A percentile compares a stretch with the other conserved stretches of the same genome.
phyloP scores from a whole-genome alignment of 37 sponge, comb jelly and placozoan species.

The Tethya wilhelma region DNA sequence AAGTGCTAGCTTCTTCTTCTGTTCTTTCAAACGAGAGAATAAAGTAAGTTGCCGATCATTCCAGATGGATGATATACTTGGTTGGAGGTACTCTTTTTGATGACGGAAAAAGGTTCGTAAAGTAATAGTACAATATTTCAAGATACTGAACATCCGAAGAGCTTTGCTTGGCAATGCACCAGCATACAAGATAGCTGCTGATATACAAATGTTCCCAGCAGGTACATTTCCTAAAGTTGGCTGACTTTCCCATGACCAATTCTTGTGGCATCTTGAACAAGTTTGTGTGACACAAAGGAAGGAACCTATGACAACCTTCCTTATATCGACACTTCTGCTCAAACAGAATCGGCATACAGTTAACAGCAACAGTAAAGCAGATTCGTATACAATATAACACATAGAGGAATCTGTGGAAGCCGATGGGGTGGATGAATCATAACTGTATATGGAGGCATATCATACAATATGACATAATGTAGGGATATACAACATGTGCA shows the following conservation, averaged over 20 bases:
- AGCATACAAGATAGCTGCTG: no score
- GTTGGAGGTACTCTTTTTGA: conserved; percentile 28
- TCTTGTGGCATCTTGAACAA: no score
- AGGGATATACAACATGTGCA: no score
- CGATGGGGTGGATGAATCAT: neutral
- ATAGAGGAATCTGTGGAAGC: neutral
- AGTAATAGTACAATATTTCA: conserved; percentile 17
- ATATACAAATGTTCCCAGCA: no score
- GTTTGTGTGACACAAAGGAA: no score
- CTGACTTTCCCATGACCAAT: no score
- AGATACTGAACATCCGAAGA: conserved; percentile 12
- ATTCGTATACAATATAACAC: neutral
- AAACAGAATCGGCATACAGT: no score
- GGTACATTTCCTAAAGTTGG: no score
- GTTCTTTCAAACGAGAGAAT: neutral
- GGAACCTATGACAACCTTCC: no score
- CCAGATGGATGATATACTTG: conserved; percentile 18
- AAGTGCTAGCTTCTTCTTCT: no score
- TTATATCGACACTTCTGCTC: neutral
- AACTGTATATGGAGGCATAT: neutral
- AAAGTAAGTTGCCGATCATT: conserved; percentile 8
- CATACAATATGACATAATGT: neutral
- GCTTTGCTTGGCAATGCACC: conserved; percentile 59
- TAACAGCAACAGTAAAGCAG: neutral
- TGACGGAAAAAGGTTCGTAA: conserved; percentile 45